Evolutionary conservation across 2,797 vertebrate genomes (phyloP).

Genomic region (Mormyrus hasselquistii): DNA sequence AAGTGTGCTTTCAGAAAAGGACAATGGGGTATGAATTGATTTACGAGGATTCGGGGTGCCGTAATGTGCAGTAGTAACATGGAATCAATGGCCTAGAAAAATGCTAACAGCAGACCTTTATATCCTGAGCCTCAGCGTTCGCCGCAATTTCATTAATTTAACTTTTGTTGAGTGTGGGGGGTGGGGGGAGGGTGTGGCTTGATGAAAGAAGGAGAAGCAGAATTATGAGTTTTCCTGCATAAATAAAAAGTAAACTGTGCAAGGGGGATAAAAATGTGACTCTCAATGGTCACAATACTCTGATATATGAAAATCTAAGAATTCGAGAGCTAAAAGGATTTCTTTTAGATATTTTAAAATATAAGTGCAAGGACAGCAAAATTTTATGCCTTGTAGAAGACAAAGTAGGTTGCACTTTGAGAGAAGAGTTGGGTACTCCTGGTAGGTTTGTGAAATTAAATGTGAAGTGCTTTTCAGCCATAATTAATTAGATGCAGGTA

Average conservation of each 20-base stretch:
- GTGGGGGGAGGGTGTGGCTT: too few relatives aligned
- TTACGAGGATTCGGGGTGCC: slow-evolving; percentile 68
- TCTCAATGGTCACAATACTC: slow-evolving; percentile 45
- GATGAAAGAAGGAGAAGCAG: slow-evolving; percentile 50
- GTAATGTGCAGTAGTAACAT: slow-evolving; percentile 76
- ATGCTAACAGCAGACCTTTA: slow-evolving; percentile 78
- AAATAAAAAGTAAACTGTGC: slow-evolving; percentile 22
- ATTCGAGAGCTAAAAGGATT: background rate
- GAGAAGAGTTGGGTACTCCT: slow-evolving; percentile 6
- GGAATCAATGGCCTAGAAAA: slow-evolving; percentile 80
- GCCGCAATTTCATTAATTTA: slow-evolving; percentile 69
- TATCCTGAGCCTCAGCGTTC: slow-evolving; percentile 65
- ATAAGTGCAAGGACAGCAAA: slow-evolving; percentile 14
- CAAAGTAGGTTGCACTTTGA: slow-evolving; percentile 22
- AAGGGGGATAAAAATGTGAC: slow-evolving; percentile 34
- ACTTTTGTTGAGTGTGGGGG: slow-evolving; percentile 31
- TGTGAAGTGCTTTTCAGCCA: slow-evolving; percentile 21
- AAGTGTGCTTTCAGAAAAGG: slow-evolving; percentile 62
- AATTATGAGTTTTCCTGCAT: slow-evolving; percentile 43
- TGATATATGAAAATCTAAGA: slow-evolving; percentile 26
- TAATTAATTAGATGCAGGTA: slow-evolving; percentile 28
- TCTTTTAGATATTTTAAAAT: slow-evolving; percentile 9
- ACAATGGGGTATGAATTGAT: slow-evolving; percentile 72
- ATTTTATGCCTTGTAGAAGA: slow-evolving; percentile 14
- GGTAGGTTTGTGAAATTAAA: slow-evolving; percentile 28